Conservation (phyloP, 2,797 vertebrate species). For the Choloepus didactylus region DNA sequence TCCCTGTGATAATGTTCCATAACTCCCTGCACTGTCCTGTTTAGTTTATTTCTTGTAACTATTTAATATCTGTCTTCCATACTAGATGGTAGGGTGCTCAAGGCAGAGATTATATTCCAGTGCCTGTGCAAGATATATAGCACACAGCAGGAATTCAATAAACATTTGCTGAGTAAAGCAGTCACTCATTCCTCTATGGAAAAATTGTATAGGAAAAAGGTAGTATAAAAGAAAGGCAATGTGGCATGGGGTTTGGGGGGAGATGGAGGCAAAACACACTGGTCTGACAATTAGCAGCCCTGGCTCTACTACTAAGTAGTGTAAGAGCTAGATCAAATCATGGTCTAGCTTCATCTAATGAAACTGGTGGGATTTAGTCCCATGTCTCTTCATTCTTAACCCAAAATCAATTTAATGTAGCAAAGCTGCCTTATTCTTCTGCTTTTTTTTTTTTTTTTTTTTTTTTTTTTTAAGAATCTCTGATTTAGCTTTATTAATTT, state of each 20-base stretch:
- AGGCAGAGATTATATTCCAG: neutral
- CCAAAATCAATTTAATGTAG: neutral
- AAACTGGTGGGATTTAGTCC: neutral
- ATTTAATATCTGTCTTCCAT: neutral
- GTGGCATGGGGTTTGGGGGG: neutral
- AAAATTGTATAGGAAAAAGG: neutral
- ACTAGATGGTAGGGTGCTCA: neutral
- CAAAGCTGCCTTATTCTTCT: neutral
- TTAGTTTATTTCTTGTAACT: neutral
- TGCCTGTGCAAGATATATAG: neutral
- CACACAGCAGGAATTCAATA: neutral
- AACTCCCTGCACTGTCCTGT: neutral
- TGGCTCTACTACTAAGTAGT: neutral
- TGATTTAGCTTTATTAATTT: too few species aligned
- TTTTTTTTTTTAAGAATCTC: too few species aligned
- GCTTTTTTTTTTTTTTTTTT: too few species aligned
- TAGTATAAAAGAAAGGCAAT: neutral
- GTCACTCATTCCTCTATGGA: neutral
- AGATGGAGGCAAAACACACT: neutral
- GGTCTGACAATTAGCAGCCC: neutral
- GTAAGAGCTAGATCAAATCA: neutral
- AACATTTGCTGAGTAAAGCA: neutral
- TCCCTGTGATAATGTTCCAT: neutral
- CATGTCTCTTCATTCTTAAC: neutral
- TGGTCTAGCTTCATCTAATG: neutral